Conservation (phyloP, 2,888 invertebrate species). For the Melinopterus prodromus region DNA sequence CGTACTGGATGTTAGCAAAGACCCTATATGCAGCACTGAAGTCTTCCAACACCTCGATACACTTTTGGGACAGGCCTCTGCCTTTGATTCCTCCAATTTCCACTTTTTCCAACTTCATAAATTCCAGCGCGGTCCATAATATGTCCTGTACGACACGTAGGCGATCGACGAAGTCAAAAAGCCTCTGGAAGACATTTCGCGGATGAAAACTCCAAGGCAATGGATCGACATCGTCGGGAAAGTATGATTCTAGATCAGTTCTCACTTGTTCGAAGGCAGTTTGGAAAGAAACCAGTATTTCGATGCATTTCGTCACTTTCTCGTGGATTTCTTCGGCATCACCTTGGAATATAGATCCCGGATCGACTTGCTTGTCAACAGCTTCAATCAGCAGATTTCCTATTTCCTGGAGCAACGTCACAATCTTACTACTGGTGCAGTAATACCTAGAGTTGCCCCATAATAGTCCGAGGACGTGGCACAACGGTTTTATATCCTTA, state of each 20-base stretch:
- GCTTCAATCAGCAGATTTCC: conserved; percentile 83
- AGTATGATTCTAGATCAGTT: conserved; percentile 58
- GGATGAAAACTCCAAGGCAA: conserved; percentile 81
- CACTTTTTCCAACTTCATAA: conserved; percentile 84
- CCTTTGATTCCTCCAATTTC: conserved; percentile 60
- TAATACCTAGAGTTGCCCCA: conserved; percentile 81
- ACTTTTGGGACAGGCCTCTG: conserved; percentile 53
- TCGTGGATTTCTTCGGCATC: conserved; percentile 64
- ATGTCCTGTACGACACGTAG: conserved; percentile 73
- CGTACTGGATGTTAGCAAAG: conserved; percentile 71
- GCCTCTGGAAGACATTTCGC: conserved; percentile 73
- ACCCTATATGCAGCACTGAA: conserved; percentile 56
- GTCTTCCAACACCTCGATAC: conserved; percentile 54
- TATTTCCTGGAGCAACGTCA: conserved; percentile 79
- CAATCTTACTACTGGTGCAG: conserved; percentile 64
- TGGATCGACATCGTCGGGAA: conserved; percentile 64
- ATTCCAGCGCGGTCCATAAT: conserved; percentile 81
- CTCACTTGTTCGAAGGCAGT: conserved; percentile 63
- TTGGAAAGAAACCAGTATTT: conserved; percentile 51
- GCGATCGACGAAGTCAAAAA: conserved; percentile 70
- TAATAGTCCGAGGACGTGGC: conserved; percentile 82
- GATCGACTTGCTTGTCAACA: conserved; percentile 77
- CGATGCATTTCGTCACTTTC: conserved; percentile 51
- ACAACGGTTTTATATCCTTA: conserved; percentile 69
- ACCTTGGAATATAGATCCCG: conserved; percentile 83